Percentiles rank a stretch among this genome's conserved stretches.
Conservation (phyloP, 2,797 vertebrate species). For the Sarcophilus harrisii region DNA sequence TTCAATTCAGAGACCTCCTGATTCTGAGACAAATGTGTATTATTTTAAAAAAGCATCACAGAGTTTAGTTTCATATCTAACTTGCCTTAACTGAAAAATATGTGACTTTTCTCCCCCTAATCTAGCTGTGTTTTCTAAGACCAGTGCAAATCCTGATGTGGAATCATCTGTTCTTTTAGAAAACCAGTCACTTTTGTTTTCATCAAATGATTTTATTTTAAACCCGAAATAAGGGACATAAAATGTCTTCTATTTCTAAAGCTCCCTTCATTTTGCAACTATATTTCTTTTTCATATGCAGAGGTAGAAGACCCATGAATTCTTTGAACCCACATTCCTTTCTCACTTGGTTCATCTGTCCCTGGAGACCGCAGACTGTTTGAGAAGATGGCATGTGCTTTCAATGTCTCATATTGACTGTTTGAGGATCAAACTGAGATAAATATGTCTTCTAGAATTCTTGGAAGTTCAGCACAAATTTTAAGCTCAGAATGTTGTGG, state of each 20-base stretch:
- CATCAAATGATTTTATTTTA: conserved; percentile 34
- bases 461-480: not conserved
- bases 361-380: not conserved
- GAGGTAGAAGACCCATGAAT: not conserved
- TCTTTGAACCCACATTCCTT: conserved; percentile 10
- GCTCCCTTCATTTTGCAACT: conserved; percentile 6
- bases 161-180: conserved; percentile 11
- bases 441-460: conserved; percentile 1
- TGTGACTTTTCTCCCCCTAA: not conserved
- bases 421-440: conserved; percentile 16
- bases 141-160: not conserved
- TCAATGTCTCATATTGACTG: not conserved
- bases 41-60: not conserved
- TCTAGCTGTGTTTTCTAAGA: not conserved
- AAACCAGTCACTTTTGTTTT: not conserved
- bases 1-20: not conserved
- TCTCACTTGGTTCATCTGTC: not conserved
- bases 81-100: conserved; percentile 20
- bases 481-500: not conserved
- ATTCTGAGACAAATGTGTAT: not conserved
- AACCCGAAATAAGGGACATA: conserved; percentile 18
- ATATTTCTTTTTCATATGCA: not conserved
- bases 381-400: conserved; percentile 17
- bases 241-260: not conserved
- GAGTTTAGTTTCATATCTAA: conserved; percentile 24